Percentiles rank a stretch among this genome's conserved stretches.
These are phyloP conservation scores for Ptychadena robeensis DNA, from an alignment of 2,797 vertebrate species.

Conservation along the genomic window DNA sequence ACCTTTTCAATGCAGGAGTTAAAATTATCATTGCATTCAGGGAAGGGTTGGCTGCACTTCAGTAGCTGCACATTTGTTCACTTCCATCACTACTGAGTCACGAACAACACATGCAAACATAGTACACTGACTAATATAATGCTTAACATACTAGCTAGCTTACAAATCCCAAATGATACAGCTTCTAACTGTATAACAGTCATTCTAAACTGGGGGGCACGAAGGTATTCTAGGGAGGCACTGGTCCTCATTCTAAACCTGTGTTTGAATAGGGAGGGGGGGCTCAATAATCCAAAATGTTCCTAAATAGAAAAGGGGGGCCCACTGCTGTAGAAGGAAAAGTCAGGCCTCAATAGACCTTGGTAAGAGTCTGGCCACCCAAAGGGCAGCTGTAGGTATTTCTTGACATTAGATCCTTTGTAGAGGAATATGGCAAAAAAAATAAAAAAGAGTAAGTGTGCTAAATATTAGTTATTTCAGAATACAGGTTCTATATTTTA, in stretches of 20 bases:
- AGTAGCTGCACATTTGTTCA: slow-evolving; percentile 58
- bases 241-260: no score
- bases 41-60: slow-evolving; percentile 55
- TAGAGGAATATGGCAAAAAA: no score
- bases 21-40: slow-evolving; percentile 56
- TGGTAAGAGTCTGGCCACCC: not conserved
- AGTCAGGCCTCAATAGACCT: not conserved
- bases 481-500: no score
- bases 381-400: not conserved
- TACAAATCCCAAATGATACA: not conserved
- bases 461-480: no score
- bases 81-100: slow-evolving; percentile 46
- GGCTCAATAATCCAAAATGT: no score
- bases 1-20: slow-evolving; percentile 54
- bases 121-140: slow-evolving; percentile 7
- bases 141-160: not conserved
- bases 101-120: slow-evolving; percentile 14
- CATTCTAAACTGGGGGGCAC: no score
- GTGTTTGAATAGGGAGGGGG: no score
- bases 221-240: no score
- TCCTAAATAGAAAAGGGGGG: no score
- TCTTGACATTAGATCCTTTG: not conserved
- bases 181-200: no score
- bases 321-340: not conserved
- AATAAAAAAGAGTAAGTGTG: not conserved